A percentile compares a stretch with the other conserved stretches of the same genome.
Evolutionary conservation across 2,888 invertebrate genomes (phyloP).

Genomic region (Heliconius aoede): DNA sequence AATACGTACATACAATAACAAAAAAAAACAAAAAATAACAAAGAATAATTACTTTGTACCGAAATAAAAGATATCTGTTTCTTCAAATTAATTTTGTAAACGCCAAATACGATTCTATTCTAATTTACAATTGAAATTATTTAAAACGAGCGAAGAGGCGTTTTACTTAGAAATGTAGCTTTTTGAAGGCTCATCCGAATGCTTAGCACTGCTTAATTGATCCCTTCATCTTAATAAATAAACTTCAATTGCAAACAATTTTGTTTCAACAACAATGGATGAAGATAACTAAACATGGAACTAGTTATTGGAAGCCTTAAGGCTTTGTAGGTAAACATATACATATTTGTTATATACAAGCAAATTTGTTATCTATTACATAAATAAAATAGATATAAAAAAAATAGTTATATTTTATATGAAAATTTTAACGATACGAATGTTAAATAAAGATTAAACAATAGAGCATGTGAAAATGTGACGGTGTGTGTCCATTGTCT

Average conservation of each 20-base stretch:
- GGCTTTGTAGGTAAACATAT: neutral
- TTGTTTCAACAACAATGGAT: conserved; percentile 1
- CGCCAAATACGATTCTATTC: conserved; percentile 11
- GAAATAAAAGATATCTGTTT: neutral
- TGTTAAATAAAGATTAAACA: neutral
- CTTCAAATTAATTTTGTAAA: conserved; percentile 9
- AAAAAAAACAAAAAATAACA: too few relatives aligned
- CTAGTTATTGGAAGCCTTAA: neutral
- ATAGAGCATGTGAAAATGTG: neutral
- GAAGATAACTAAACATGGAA: neutral
- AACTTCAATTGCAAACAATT: conserved; percentile 13
- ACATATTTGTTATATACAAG: too few relatives aligned
- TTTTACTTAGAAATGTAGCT: conserved; percentile 24
- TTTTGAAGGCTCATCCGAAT: conserved; percentile 20
- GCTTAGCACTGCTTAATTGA: conserved; percentile 14
- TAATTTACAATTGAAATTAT: conserved; percentile 28
- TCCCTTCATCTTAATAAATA: conserved; percentile 26
- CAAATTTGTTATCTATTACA: too few relatives aligned
- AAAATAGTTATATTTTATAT: neutral
- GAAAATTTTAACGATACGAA: neutral
- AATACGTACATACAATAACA: too few relatives aligned
- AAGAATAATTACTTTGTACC: neutral
- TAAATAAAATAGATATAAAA: neutral
- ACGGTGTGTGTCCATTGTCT: conserved; percentile 5
- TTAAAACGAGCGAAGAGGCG: conserved; percentile 3